Evolutionary conservation across 2,888 invertebrate species (phyloP).

Genomic region (Pristionchus arcanus): DNA sequence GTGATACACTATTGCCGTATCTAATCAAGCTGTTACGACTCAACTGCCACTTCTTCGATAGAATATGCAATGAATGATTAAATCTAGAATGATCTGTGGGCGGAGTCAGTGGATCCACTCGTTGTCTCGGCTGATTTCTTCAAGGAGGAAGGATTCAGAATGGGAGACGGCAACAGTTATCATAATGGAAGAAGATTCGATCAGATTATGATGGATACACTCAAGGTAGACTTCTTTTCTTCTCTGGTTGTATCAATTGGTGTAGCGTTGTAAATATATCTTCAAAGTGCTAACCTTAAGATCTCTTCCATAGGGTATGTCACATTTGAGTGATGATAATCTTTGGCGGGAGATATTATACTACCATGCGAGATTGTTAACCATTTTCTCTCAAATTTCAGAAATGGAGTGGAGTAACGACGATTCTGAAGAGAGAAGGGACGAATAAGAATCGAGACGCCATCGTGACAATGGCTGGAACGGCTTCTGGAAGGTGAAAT

Average conservation of each 20-base stretch:
- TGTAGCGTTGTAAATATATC: too few species aligned
- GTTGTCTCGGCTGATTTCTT: constrained; percentile 25
- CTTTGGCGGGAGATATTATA: background rate
- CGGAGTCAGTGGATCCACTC: constrained; percentile 39
- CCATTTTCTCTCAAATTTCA: background rate
- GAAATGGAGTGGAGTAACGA: constrained; percentile 47
- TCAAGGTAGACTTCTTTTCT: constrained; percentile 1
- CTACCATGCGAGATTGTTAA: background rate
- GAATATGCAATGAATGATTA: background rate
- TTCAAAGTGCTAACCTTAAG: too few species aligned
- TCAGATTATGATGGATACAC: constrained; percentile 1
- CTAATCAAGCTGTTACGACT: too few species aligned
- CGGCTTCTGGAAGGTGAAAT: constrained; percentile 41
- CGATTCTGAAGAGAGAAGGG: background rate
- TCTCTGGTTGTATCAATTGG: background rate
- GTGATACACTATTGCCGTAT: too few species aligned
- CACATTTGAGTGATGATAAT: too few species aligned
- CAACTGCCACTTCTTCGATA: too few species aligned
- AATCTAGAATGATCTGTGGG: constrained; percentile 34
- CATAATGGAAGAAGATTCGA: background rate
- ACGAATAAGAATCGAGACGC: background rate
- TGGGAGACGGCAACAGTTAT: background rate
- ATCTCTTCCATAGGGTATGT: too few species aligned
- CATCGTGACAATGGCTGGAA: constrained; percentile 16
- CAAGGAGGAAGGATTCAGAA: constrained; percentile 12